phyloP scores from a whole-genome alignment of 2,888 invertebrate genomes.

The Pachymerium ferrugineum region DNA sequence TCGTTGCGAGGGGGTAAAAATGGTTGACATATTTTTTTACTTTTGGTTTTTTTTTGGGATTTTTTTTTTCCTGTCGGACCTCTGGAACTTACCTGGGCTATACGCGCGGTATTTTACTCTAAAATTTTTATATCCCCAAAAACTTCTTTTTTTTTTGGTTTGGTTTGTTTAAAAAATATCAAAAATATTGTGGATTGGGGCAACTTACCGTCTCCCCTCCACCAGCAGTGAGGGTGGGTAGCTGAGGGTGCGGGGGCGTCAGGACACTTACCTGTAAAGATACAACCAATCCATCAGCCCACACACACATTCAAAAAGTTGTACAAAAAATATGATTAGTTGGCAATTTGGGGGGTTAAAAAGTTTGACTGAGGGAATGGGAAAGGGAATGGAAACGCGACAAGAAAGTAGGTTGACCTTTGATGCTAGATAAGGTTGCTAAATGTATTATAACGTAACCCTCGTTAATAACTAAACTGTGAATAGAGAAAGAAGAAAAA shows the following conservation, averaged over 20 bases:
- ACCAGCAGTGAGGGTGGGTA: conserved; percentile 13
- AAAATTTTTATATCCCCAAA: not conserved
- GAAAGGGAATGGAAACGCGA: not conserved
- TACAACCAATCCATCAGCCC: conserved; percentile 5
- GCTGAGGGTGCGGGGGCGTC: conserved; percentile 21
- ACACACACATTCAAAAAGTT: not conserved
- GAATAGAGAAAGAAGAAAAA: too few relatives aligned
- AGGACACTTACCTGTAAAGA: conserved; percentile 17
- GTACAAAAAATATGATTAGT: not conserved
- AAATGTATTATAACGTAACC: too few relatives aligned
- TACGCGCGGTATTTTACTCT: not conserved
- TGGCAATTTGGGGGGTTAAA: too few relatives aligned
- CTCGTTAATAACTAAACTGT: too few relatives aligned
- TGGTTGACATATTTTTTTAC: not conserved
- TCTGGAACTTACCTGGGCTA: not conserved
- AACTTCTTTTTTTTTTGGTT: not conserved
- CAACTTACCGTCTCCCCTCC: conserved; percentile 16
- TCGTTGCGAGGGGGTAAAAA: not conserved
- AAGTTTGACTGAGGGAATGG: too few relatives aligned
- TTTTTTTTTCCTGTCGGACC: not conserved
- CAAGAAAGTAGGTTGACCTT: too few relatives aligned
- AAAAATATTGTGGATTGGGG: not conserved
- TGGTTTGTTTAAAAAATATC: too few relatives aligned
- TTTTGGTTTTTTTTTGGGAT: not conserved
- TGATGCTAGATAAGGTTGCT: too few relatives aligned